phyloP scores from a whole-genome alignment of 2,113 vertebrate species.

The Rhizomys pruinosus region DNA sequence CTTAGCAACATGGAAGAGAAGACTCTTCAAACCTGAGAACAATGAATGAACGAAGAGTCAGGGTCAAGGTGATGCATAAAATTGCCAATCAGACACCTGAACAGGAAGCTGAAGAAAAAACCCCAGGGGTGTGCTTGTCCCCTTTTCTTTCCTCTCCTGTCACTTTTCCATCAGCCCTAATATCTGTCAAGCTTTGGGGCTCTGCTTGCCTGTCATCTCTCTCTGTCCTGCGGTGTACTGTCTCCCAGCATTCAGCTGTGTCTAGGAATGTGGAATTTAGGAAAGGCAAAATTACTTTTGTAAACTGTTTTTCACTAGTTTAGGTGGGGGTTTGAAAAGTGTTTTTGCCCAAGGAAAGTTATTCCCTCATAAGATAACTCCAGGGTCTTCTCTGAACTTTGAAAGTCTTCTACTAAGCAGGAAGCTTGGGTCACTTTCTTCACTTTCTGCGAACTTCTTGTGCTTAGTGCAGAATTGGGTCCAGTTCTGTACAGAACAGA shows the following conservation, averaged over 20 bases:
- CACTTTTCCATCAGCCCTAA: conserved; percentile 43
- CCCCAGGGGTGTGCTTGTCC: background rate
- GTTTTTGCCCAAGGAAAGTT: background rate
- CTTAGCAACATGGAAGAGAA: background rate
- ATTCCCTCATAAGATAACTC: background rate
- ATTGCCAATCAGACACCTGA: conserved; percentile 68
- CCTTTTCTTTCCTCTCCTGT: conserved; percentile 11
- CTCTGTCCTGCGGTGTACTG: background rate
- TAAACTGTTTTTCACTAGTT: background rate
- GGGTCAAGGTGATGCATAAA: conserved; percentile 24
- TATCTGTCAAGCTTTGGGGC: conserved; percentile 44
- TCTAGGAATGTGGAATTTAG: conserved; percentile 44
- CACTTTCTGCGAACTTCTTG: background rate
- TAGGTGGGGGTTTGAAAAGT: background rate
- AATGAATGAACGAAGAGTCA: conserved; percentile 27
- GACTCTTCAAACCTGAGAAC: background rate
- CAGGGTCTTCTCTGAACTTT: background rate
- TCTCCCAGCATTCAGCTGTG: background rate
- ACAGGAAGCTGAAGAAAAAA: conserved; percentile 62
- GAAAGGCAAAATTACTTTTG: conserved; percentile 51
- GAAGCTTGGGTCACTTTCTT: background rate
- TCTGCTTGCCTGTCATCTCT: conserved; percentile 14
- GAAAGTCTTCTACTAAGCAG: background rate
- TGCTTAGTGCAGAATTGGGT: background rate
- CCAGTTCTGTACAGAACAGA: background rate